Evolutionary conservation across 2,113 vertebrate genomes (phyloP), one percentile per base, ranked within the genome.

Genomic region (Formicarius rufipectus): DNA sequence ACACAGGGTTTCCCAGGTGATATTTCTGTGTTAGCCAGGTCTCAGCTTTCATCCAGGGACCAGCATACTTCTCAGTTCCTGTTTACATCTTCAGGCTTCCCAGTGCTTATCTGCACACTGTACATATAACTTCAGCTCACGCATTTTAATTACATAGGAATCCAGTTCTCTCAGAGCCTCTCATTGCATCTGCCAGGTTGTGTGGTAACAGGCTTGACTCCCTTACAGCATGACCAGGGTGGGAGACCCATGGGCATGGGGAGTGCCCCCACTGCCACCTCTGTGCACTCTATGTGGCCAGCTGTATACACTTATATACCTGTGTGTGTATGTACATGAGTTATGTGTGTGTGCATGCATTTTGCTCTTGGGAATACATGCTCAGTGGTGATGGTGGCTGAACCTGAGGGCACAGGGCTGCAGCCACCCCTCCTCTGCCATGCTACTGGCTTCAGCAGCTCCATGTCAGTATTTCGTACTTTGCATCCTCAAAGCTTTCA

Each of bases 191-290:
- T 7, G 6, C 16, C 28, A 58, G 31, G 20, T 2, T 30, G 25
- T 24, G 20, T 1, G 1, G 14, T 33, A 24, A 39, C 53, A 73
- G 17, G 15, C 40, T 55, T n/a, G 44, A 39, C 59, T 33, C 47
- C 7, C 0, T 0, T 1, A 3, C 15, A n/a, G 42, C 0, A 0
- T 33, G 14, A 23, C 3, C 1, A 1, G 24, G 7, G 20, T 5
- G 3, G 44, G 20, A 78, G 5, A 44, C 6, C 9, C 56, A 16
- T 31, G 21, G 31, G 17, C 0, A 2, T 18, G 4, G 13, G 6
- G 10, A 59, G 9, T n/a, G 10, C 16, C 20, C 44, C 12, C n/a
- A 47, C 0, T 22, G 27, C 55, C 45, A 23, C 42, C 55, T 10
- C 0, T 11, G 16, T 37, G 30, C 33, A 28, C 11, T 20, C 19